Percentiles rank a stretch among this genome's conserved stretches.
phyloP scores from a whole-genome alignment of 2,113 vertebrate genomes.

The Hemibagrus wyckioides region DNA sequence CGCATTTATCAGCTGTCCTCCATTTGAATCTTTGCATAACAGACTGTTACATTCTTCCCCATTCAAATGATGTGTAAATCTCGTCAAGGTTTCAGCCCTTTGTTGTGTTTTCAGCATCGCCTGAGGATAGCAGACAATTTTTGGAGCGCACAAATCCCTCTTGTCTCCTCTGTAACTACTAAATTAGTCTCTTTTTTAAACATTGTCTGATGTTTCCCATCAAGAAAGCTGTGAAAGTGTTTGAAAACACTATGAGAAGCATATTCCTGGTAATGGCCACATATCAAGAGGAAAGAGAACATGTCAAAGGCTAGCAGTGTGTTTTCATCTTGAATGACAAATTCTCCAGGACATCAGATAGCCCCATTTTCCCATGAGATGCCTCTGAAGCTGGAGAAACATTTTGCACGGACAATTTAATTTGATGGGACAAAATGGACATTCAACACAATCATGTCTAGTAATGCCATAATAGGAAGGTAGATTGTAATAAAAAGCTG shows the following conservation, averaged over 20 bases:
- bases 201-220: not conserved
- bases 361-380: conserved; percentile 26
- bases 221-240: conserved; percentile 10
- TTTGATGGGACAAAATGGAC: conserved; percentile 44
- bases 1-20: conserved; percentile 24
- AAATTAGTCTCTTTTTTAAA: conserved; percentile 16
- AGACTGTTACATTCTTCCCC: conserved; percentile 9
- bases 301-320: conserved; percentile 21
- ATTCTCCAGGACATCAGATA: conserved; percentile 23
- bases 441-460: conserved; percentile 37
- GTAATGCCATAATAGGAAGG: conserved; percentile 20
- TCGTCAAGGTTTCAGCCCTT: conserved; percentile 40
- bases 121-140: conserved; percentile 34
- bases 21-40: conserved; percentile 7
- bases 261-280: not conserved
- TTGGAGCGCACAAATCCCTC: not conserved
- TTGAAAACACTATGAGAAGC: conserved; percentile 24
- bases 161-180: not conserved
- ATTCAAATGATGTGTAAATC: conserved; percentile 42
- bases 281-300: not conserved
- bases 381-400: conserved; percentile 23
- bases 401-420: conserved; percentile 27
- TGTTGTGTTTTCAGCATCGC: conserved; percentile 45
- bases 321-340: conserved; percentile 34
- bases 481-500: not conserved